Evolutionary conservation across 2,113 vertebrate species (phyloP), one percentile per base, ranked within the genome.

Genomic region (Serilophus lunatus): DNA sequence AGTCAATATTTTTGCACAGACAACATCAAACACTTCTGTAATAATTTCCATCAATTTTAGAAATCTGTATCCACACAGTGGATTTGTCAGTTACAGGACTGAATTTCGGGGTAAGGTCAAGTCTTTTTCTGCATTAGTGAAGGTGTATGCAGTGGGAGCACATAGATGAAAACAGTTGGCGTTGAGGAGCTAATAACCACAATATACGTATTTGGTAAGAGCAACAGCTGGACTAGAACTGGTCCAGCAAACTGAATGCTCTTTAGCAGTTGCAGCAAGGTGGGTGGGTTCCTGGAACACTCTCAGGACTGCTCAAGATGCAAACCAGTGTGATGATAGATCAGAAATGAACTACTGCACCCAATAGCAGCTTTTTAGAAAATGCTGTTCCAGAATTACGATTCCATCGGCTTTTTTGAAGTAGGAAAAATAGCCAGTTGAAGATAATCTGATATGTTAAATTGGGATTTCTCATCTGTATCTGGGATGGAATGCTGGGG

Each of bases 1-100:
- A n/a, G n/a, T n/a, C n/a, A n/a, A n/a, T n/a, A 2, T 47, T 5
- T 51, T 13, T 2, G 1, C 14, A 28, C 15, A 50, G 23, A 42
- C 5, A n/a, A 3, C 12, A 19, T 60, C 47, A 38, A 60, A 40
- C 10, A 18, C 25, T 84, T 44, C 2, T 4, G 0, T 75, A 68
- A 40, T 60, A 50, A 63, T 66, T 70, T 26, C 7, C 8, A 18
- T 49, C 7, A 51, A 10, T 23, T 42, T 76, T 31, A 77, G 57
- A 61, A 69, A 53, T 53, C 33, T 51, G 0, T 82, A 56, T 70
- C 25, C 6, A 22, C 16, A 31, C 13, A 86, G 25, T 6, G 2
- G 8, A 86, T 83, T 75, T 3, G 6, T 71, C 35, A 75, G 9
- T 82, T 82, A 44, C 18, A 4, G 26, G 24, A 8, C 14, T 59